Base-by-base conservation (phyloP, 64 coral and sea anemone species). In the Montipora capricornis region DNA sequence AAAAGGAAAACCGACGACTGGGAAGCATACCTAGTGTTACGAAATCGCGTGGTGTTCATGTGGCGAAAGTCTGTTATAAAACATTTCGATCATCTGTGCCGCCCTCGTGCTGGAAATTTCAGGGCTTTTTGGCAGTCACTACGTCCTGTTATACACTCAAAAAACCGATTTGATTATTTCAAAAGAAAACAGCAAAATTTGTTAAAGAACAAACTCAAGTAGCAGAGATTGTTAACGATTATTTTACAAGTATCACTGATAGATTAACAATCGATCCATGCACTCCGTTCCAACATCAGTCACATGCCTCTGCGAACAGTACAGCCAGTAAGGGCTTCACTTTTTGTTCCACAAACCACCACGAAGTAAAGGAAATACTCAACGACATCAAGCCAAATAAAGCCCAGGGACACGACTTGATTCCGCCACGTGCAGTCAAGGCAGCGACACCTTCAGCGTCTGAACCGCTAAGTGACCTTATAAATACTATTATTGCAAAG, bases 71-170 rank as follows among this genome's bases (percentile, higher is more conserved):
- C 74, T 47, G 74, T 76, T 73, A 73, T 73, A n/a, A 73, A 73
- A 22, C 69, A 73, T n/a, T 73, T 73, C 6, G 13, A 73, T 73
- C 69, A 73, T 73, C 17, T 73, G 69, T 73, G 16, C 69, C 6
- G 6, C 69, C 6, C 17, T n/a, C 17, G 69, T 73, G 69, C 69
- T 73, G 69, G 69, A 73, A 20, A 73, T 22, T 73, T n/a, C 69
- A 73, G 69, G 69, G n/a, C 69, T 73, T 73, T 73, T n/a, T 73
- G 69, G 69, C 69, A n/a, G 69, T 73, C 69, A 73, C 13, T 73
- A 73, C 69, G 17, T 73, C 69, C 69, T 73, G 17, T 73, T 73
- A 2, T 73, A 73, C 69, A 73, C 69, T 53, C 51, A 53, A 53
- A 73, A 22, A 24, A 73, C n/a, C 22, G 22, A 24, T 24, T 24